Evolutionary conservation across 2,113 vertebrate genomes (phyloP), one percentile per base, ranked within the genome.

Genomic region (Heterotis niloticus): DNA sequence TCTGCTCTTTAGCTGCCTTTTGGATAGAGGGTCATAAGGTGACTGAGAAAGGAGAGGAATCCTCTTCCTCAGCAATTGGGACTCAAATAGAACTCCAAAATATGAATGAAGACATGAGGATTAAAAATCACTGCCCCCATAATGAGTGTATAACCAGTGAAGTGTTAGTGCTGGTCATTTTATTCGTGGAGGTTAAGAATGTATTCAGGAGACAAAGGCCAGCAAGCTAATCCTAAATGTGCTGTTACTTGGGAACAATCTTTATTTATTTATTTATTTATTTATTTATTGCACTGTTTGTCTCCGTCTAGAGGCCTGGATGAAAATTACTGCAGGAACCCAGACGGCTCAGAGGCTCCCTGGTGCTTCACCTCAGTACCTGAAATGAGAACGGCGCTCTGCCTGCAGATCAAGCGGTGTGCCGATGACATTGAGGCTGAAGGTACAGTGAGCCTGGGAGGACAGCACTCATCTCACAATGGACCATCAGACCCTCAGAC

Each of bases 321-420:
- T 79, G 96, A 98, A 89, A 98, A 98, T 86, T 99, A 96, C 90
- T 99, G 98, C 84, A 91, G 98, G 75, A 99, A 99, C 83, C 98
- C 97, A 0, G 98, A 98, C 0, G 96, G 95, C 17, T 98, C 97
- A 0, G 97, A 99, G 87, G 98, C 96, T 2, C 97, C 97, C 0
- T 99, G 98, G 98, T 99, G 97, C 85, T 99, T 98, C 88, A 98
- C 96, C 0, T 86, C 93, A 1, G 85, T 87, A 52, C 75, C 91
- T 0, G 88, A 88, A 4, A 67, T 96, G 91, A 94, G 95, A 60
- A 84, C 94, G 0, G 96, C 94, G 20, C 96, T 96, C 79, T 99
- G 98, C 83, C 92, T 98, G 84, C 97, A 99, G 88, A 98, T 99
- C 87, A 94, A 93, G 84, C 97, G 96, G 75, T 99, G 98, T 77